Evolutionary conservation across 2,888 invertebrate genomes (phyloP), one percentile per base, ranked within the genome.

Genomic region (Limnephilus auricula): DNA sequence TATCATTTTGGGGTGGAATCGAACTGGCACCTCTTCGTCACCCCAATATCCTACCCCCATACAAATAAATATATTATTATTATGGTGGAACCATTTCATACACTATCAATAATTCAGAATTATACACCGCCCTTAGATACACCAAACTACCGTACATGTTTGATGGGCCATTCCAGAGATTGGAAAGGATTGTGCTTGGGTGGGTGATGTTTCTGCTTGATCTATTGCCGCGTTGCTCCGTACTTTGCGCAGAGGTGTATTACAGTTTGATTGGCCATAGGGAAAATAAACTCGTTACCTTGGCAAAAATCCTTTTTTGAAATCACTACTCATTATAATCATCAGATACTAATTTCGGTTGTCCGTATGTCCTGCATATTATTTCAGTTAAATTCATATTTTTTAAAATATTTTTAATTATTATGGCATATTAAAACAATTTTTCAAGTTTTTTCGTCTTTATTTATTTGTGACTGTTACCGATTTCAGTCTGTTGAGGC

Each of bases 31-130:
- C 65, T 25, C 50, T 30, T 65, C 65, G 87, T 65, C 34, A 87
- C 65, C 87, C 87, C 34, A 9, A 3, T 15, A n/a, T 10, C 32
- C 87, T 5, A 50, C 50, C 94, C 94, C 91, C 84, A 92, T 90
- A 90, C 79, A 79, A 45, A 91, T 91, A 91, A 89, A 95, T 95
- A 94, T 94, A 94, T 93, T 95, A 94, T 65, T 94, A 94, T 90
- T 86, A 94, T 94, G 94, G 94, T 94, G 94, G 94, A 91, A 91
- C 93, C 90, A 92, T 93, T 93, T 94, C 94, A 94, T 94, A 94
- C 94, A 94, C 94, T 95, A 95, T 95, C 95, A 95, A 95, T 95
- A 95, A 95, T 95, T 95, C 95, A 95, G 95, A 95, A 95, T 95
- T 95, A 65, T 65, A 95, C 94, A 93, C 87, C 91, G 89, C 90